Evolutionary conservation across 2,888 invertebrate species (phyloP), one percentile per base, ranked within the genome.

Genomic region (Acanthopleura granulata): DNA sequence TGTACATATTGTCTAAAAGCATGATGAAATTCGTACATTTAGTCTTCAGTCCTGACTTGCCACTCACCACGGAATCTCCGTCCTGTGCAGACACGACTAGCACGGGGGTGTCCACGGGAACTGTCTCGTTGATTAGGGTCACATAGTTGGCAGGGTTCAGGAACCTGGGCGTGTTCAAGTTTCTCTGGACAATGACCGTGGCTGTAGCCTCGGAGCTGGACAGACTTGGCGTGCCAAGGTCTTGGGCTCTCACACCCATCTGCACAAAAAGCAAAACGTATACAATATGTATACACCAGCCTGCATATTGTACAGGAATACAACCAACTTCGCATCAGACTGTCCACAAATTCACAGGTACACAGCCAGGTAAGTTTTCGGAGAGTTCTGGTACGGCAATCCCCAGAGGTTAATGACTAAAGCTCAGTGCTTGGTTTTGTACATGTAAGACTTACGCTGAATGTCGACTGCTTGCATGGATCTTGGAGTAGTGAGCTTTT

Each of bases 221-320:
- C 70, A 82, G 79, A n/a, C 78, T 80, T 11, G 87, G 87, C 0
- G 75, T 80, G 18, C 86, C 86, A 11, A 81, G 78, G 74, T 89
- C 89, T 66, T 75, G 80, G 0, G 87, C 87, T 57, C 81, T 77
- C 16, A 88, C 84, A 72, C 76, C 76, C 81, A 88, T 84, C 88
- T 88, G 80, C 22, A 77, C 76, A 62, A 69, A 66, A 3, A 57
- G n/a, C n/a, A 57, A 12, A 57, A 22, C n/a, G 12, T n/a, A 57
- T 6, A 57, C 3, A n/a, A 57, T 57, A 12, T 9, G 12, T 6
- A 12, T 57, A 57, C 40, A 40, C 40, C 40, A 40, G 9, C 40
- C 40, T 40, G 40, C 9, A 9, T 9, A 9, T 40, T 3, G 9
- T 40, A 9, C 9, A 9, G 40, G n/a, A n/a, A n/a, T n/a, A n/a